Evolutionary conservation across 2,888 invertebrate species (phyloP), one percentile per base, ranked within the genome.

Genomic region (Slavum lentiscoides): DNA sequence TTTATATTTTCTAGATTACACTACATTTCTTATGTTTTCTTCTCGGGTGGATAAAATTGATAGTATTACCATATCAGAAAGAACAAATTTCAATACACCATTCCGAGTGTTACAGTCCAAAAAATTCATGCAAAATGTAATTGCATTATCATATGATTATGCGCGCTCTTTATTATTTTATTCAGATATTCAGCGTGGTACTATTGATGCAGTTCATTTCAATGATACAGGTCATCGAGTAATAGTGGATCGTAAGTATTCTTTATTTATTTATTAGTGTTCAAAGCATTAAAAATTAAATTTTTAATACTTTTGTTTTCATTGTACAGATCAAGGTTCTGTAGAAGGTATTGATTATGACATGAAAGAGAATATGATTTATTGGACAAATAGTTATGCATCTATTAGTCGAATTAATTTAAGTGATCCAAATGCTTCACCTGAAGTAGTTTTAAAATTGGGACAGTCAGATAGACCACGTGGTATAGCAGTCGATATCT

Each of bases 311-410:
- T 69, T 72, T 37, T 62, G 7, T 37, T 80, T 49, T 53, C 17
- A 23, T 23, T 75, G 85, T 86, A 62, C 86, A 91, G 93, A 91
- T 84, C 92, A 93, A 87, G 94, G 94, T 15, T 92, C 94, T 0
- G 95, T 95, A 9, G 96, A 96, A 88, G 96, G 96, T 62, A 88
- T 96, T 85, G 93, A 93, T 80, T 94, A 90, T 86, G 94, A 94
- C 85, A 88, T 90, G 82, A 85, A 90, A 19, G 88, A 90, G 82
- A 89, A 91, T 84, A 89, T 91, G 84, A 88, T 96, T 21, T 96
- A 93, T 88, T 96, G 95, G 94, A 95, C 95, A 85, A 92, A 92
- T 86, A 91, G 92, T 85, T 92, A 92, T 85, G 92, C 93, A 0
- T 91, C 92, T 23, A 92, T 94, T 82, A 90, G 90, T 84, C 87